Conservation (phyloP, 1,140 invertebrate genomes). For the Hylaeus volcanicus region DNA sequence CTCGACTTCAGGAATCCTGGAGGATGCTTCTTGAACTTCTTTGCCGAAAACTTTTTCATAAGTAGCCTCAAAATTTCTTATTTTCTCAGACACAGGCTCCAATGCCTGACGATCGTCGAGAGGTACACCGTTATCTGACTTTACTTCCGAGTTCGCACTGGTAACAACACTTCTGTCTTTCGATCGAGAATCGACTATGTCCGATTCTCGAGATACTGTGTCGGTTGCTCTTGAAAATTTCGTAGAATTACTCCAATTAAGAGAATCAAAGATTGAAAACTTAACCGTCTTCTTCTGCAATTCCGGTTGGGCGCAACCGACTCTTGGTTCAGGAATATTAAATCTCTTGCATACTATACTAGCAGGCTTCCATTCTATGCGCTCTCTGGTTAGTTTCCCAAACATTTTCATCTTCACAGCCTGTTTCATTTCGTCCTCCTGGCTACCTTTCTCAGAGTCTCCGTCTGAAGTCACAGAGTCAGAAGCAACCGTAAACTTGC, state of each 20-base stretch:
- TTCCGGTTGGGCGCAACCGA: slow-evolving; percentile 78
- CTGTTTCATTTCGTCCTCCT: slow-evolving; percentile 81
- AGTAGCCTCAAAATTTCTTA: slow-evolving; percentile 68
- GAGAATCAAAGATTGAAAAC: slow-evolving; percentile 88
- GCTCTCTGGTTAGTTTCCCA: slow-evolving; percentile 88
- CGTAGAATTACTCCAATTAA: slow-evolving; percentile 77
- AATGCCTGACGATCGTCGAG: slow-evolving; percentile 16
- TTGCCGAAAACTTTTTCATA: slow-evolving; percentile 72
- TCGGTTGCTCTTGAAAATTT: slow-evolving; percentile 69
- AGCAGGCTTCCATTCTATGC: slow-evolving; percentile 92
- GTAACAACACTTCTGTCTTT: slow-evolving; percentile 22
- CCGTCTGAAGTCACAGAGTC: slow-evolving; percentile 36
- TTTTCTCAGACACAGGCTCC: slow-evolving; percentile 60
- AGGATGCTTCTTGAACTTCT: slow-evolving; percentile 32
- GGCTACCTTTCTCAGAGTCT: slow-evolving; percentile 75
- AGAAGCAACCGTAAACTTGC: slow-evolving; percentile 83
- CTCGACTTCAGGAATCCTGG: not conserved
- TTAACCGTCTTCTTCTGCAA: slow-evolving; percentile 82
- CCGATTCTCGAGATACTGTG: slow-evolving; percentile 12
- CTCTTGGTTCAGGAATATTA: slow-evolving; percentile 94
- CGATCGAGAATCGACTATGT: not conserved
- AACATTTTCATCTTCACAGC: slow-evolving; percentile 92
- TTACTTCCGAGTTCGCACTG: not conserved
- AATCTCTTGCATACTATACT: slow-evolving; percentile 94
- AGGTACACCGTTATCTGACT: not conserved